Base-by-base conservation (phyloP, 1,140 invertebrate species). In the Drosophila simulans region DNA sequence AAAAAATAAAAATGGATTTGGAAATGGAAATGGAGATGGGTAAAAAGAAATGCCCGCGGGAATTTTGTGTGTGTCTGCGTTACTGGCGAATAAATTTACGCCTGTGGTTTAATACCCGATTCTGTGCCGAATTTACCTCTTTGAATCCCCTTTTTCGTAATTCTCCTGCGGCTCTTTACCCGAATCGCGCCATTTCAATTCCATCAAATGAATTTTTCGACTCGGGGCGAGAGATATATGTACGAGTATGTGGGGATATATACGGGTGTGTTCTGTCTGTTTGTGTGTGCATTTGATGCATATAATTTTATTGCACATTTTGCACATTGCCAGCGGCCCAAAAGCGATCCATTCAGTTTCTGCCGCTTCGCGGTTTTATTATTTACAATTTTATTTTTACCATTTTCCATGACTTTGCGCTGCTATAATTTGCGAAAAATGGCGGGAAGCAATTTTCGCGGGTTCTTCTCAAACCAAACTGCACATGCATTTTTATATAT, bases 251-350 rank as follows among this genome's bases (percentile, higher is more conserved):
- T 58, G 25, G 25, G 27, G 5, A 39, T 63, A 37, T 46, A 46
- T 58, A 48, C 15, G 25, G 27, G 37, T 27, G 37, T 27, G 20
- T 20, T 27, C 34, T 48, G 39, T 56, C 37, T 46, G 57, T 51
- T 43, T 63, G 57, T 63, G 57, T 63, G 54, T 79, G 79, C 75
- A 66, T 63, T 76, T 79, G 75, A 76, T 89, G 84, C 80, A 89
- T 88, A 84, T 89, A 88, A 88, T 88, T 88, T 89, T 89, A 88
- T 89, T 80, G 83, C 83, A 79, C 72, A 60, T 55, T 52, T 89
- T 80, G 83, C 83, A 79, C 72, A 60, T 55, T 52, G 39, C 49
- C 58, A 35, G 58, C 34, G 35, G 27, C 34, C 34, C 27, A 27
- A 37, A 45, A 43, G 35, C 57, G 43, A 42, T 62, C 43, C 68